These are phyloP conservation scores for Phodopus roborovskii DNA, from an alignment of 2,113 vertebrate genomes.

Conservation along the genomic window DNA sequence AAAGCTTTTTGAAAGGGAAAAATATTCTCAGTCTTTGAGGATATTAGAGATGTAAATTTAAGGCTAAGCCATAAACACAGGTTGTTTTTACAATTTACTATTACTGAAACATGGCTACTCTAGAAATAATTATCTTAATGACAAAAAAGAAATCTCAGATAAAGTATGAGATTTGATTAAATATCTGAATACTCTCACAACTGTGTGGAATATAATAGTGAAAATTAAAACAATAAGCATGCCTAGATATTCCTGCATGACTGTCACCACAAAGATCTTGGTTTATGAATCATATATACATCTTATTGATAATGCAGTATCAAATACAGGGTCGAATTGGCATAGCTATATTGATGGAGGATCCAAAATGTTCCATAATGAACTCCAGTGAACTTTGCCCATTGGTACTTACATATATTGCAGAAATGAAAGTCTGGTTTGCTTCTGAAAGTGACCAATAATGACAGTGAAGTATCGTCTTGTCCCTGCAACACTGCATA, in stretches of 20 bases:
- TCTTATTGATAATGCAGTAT: conserved; percentile 16
- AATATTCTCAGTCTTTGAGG: not conserved
- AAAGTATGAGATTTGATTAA: not conserved
- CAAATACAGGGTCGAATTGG: not conserved
- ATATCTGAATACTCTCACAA: not conserved
- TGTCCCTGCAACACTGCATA: not conserved
- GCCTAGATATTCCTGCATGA: not conserved
- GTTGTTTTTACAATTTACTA: not conserved
- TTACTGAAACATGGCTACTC: not conserved
- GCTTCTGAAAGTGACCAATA: not conserved
- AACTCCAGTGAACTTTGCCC: not conserved
- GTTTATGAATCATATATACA: not conserved
- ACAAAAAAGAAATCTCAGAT: conserved; percentile 3
- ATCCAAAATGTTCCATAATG: not conserved
- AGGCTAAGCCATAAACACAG: not conserved
- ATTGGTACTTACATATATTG: not conserved
- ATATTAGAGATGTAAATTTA: not conserved
- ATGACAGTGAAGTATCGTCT: not conserved
- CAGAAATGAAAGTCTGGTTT: not conserved
- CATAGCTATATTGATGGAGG: not conserved
- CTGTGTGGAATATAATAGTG: not conserved
- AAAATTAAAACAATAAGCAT: conserved; percentile 19
- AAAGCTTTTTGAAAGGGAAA: not conserved
- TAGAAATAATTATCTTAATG: conserved; percentile 10
- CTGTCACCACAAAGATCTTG: not conserved